These are phyloP conservation scores for Stigmatopora nigra DNA, from an alignment of 2,113 vertebrate species.

Conservation along the genomic window DNA sequence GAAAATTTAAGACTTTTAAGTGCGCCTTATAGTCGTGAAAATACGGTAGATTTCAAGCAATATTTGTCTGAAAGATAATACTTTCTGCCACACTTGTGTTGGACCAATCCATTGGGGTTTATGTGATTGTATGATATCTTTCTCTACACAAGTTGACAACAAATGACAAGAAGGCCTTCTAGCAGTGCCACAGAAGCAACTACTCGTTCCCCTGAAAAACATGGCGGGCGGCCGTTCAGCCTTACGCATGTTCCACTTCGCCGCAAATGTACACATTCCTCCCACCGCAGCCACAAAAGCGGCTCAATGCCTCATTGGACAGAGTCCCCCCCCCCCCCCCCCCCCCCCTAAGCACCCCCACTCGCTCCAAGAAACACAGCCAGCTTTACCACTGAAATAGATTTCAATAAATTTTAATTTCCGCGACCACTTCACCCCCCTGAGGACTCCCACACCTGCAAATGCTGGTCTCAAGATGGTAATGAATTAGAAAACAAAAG, in stretches of 20 bases:
- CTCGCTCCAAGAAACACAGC: constrained; percentile 54
- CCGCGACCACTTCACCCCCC: constrained; percentile 58
- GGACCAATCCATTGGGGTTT: no score
- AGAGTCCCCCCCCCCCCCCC: constrained; percentile 23
- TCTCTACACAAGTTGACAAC: not conserved
- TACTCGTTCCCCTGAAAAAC: not conserved
- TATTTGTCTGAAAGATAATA: no score
- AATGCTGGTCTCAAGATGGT: constrained; percentile 33
- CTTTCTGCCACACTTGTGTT: no score
- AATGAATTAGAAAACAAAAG: constrained; percentile 71
- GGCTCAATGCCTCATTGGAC: constrained; percentile 52
- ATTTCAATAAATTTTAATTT: constrained; percentile 70
- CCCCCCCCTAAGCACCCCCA: not conserved
- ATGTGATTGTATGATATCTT: not conserved
- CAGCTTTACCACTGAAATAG: constrained; percentile 63
- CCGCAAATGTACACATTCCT: constrained; percentile 57
- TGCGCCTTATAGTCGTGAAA: no score
- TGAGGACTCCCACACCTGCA: not conserved
- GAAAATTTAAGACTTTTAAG: no score
- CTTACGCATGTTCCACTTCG: not conserved
- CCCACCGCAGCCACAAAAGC: constrained; percentile 45
- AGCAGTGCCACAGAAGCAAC: not conserved
- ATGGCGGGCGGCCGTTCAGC: not conserved
- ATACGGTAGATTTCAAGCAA: no score
- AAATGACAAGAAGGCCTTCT: not conserved